These are phyloP conservation scores for Pherbina coryleti DNA, from an alignment of 2,888 invertebrate genomes.

Conservation along the genomic window DNA sequence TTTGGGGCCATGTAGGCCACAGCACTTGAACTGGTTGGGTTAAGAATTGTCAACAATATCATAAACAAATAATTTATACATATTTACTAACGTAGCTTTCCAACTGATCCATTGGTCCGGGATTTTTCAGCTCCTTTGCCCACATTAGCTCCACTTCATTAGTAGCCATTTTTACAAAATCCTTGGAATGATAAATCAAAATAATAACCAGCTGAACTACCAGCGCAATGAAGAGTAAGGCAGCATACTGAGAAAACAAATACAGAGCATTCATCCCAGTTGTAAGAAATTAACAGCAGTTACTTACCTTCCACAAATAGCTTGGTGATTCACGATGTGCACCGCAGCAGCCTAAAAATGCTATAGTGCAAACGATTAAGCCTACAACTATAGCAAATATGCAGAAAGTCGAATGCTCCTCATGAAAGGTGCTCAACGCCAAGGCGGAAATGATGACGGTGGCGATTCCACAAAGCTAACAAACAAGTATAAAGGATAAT, in stretches of 20 bases:
- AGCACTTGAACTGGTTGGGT: slow-evolving; percentile 34
- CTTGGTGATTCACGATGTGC: not conserved
- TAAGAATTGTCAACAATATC: not conserved
- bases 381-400: slow-evolving; percentile 30
- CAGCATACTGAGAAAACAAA: slow-evolving; percentile 29
- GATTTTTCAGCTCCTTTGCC: slow-evolving; percentile 16
- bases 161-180: not conserved
- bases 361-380: not conserved
- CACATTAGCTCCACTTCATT: slow-evolving; percentile 8
- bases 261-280: too few species aligned
- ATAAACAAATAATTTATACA: not conserved
- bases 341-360: slow-evolving; percentile 29
- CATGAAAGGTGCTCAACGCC: slow-evolving; percentile 13
- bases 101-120: slow-evolving; percentile 32
- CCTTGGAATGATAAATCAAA: not conserved
- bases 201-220: not conserved
- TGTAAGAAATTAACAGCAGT: not conserved
- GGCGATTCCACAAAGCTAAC: slow-evolving; percentile 34
- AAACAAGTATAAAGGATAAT: not conserved
- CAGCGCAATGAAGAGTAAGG: slow-evolving; percentile 13
- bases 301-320: slow-evolving; percentile 36
- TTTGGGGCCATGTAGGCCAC: slow-evolving; percentile 28
- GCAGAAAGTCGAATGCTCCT: slow-evolving; percentile 27
- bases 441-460: slow-evolving; percentile 15
- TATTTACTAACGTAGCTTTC: slow-evolving; percentile 15